Evolutionary conservation across 2,797 vertebrate species (phyloP).

Genomic region (Nasua narica): DNA sequence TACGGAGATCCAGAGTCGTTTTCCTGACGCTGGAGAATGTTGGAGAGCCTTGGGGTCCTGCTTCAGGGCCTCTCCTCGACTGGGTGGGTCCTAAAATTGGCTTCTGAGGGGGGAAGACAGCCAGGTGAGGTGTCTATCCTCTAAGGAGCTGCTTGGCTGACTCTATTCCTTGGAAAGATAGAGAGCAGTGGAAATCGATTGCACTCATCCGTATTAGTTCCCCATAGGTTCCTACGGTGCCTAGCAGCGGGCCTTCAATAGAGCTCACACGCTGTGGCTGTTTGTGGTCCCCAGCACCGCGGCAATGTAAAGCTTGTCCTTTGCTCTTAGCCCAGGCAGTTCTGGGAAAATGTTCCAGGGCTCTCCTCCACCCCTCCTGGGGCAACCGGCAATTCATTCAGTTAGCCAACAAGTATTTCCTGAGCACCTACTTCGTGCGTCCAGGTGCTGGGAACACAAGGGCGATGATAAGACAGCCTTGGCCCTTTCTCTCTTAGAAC

Average conservation of each 20-base stretch:
- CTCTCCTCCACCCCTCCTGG: background rate
- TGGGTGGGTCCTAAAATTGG: background rate
- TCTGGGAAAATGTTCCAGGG: background rate
- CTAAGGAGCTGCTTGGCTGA: background rate
- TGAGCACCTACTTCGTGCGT: conserved; percentile 5
- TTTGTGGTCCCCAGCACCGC: background rate
- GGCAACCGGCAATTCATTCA: background rate
- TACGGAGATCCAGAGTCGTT: background rate
- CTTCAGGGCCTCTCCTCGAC: background rate
- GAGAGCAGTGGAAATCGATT: background rate
- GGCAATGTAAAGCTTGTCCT: background rate
- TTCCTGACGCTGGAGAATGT: background rate
- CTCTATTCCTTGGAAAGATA: background rate
- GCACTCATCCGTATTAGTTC: background rate
- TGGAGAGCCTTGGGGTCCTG: background rate
- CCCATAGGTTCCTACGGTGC: background rate
- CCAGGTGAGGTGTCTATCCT: background rate
- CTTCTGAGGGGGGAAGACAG: background rate
- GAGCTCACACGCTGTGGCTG: background rate
- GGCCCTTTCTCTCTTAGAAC: background rate
- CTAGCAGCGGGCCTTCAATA: conserved; percentile 1
- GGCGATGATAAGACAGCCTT: background rate
- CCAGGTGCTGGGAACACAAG: background rate
- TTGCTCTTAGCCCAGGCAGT: background rate
- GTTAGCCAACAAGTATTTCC: background rate